Evolutionary conservation across 2,888 invertebrate species (phyloP).

Genomic region (Limnephilus lunatus): DNA sequence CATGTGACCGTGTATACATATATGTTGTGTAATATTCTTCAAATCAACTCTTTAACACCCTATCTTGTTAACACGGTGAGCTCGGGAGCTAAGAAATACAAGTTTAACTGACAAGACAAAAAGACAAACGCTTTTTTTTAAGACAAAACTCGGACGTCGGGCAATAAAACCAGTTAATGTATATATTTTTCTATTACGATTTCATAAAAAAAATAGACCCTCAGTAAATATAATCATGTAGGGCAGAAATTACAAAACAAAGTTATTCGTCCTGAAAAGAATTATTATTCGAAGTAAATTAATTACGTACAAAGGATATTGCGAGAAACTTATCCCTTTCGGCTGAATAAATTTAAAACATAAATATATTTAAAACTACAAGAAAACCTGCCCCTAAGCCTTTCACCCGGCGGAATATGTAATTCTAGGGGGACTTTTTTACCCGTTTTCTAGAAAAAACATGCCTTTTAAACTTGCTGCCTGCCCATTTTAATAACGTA

Average conservation of each 20-base stretch:
- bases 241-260: neutral
- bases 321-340: neutral
- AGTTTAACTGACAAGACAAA: too few species aligned
- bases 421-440: neutral
- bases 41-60: too few species aligned
- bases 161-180: neutral
- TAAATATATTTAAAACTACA: conserved; percentile 24
- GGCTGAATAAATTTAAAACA: neutral
- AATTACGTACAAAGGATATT: conserved; percentile 24
- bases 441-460: neutral
- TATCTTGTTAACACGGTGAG: too few species aligned
- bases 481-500: neutral
- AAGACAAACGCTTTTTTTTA: too few species aligned
- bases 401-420: neutral
- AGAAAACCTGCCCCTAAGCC: neutral
- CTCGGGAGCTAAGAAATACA: too few species aligned
- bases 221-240: neutral
- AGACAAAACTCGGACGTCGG: too few species aligned
- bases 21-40: too few species aligned
- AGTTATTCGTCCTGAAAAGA: neutral
- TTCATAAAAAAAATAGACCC: neutral
- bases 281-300: conserved; percentile 13
- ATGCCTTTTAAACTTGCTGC: neutral
- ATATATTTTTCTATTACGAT: too few species aligned
- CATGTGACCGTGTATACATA: too few species aligned